These are phyloP conservation scores for Callyntrura guangdongensis DNA, from an alignment of 2,888 invertebrate species.

Conservation along the genomic window DNA sequence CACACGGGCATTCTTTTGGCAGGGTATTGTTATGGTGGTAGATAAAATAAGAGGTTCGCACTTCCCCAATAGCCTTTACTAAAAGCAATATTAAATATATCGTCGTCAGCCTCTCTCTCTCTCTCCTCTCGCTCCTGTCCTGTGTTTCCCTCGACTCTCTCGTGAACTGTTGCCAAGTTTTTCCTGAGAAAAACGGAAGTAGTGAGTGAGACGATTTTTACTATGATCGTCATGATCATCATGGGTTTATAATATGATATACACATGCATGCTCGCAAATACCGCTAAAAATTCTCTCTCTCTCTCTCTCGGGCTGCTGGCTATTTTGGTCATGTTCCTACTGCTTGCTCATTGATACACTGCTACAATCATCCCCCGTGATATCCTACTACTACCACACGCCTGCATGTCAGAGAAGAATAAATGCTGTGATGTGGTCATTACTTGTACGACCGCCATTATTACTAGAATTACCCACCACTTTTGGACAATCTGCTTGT, in stretches of 20 bases:
- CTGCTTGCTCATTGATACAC: constrained; percentile 56
- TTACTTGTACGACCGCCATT: not conserved
- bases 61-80: too few relatives aligned
- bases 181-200: constrained; percentile 51
- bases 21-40: too few relatives aligned
- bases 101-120: not conserved
- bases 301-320: not conserved
- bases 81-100: not conserved
- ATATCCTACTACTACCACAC: too few relatives aligned
- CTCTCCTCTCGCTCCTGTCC: not conserved
- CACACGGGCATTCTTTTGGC: too few relatives aligned
- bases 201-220: not conserved
- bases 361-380: too few relatives aligned
- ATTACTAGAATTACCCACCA: constrained; percentile 32
- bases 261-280: constrained; percentile 32
- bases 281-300: not conserved
- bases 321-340: constrained; percentile 20
- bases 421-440: constrained; percentile 2
- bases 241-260: constrained; percentile 27
- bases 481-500: constrained; percentile 59
- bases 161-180: constrained; percentile 46
- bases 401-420: not conserved
- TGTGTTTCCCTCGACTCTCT: not conserved
- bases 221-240: not conserved
- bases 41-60: too few relatives aligned